These are phyloP conservation scores for Hydropsyche betteni DNA, from an alignment of 2,888 invertebrate species.

Conservation along the genomic window DNA sequence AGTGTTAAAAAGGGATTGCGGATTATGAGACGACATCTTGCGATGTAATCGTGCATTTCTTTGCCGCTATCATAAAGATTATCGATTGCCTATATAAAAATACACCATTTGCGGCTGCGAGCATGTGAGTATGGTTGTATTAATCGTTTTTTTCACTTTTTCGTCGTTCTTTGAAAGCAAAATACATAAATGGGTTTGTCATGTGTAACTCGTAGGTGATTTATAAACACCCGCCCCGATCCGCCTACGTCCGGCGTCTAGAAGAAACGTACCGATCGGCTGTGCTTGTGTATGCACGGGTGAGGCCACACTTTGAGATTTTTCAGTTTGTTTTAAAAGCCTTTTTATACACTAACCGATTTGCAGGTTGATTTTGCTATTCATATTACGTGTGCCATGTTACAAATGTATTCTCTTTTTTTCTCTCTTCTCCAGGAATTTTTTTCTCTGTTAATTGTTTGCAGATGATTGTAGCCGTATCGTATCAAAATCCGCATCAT, in stretches of 20 bases:
- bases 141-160: constrained; percentile 33
- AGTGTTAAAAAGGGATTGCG: not conserved
- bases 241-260: not conserved
- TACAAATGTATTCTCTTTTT: constrained; percentile 2
- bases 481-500: constrained; percentile 13
- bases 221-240: not conserved
- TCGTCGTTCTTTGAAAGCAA: constrained; percentile 16
- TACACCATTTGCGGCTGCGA: not conserved
- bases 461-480: constrained; percentile 35
- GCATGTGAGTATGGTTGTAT: constrained; percentile 49
- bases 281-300: not conserved
- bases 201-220: constrained; percentile 25
- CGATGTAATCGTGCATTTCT: constrained; percentile 14
- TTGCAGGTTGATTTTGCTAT: constrained; percentile 33
- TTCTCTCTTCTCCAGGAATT: constrained; percentile 19
- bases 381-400: constrained; percentile 8
- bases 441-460: constrained; percentile 38
- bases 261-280: not conserved
- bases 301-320: constrained; percentile 8
- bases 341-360: not conserved
- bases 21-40: constrained; percentile 28
- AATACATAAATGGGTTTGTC: constrained; percentile 21
- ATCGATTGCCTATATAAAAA: constrained; percentile 7
- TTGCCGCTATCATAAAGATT: not conserved
- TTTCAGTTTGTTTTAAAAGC: not conserved